Percentiles rank a stretch among this genome's conserved stretches.
These are phyloP conservation scores for Mesochorus sp. DNA, from an alignment of 2,888 invertebrate species.

Conservation along the genomic window DNA sequence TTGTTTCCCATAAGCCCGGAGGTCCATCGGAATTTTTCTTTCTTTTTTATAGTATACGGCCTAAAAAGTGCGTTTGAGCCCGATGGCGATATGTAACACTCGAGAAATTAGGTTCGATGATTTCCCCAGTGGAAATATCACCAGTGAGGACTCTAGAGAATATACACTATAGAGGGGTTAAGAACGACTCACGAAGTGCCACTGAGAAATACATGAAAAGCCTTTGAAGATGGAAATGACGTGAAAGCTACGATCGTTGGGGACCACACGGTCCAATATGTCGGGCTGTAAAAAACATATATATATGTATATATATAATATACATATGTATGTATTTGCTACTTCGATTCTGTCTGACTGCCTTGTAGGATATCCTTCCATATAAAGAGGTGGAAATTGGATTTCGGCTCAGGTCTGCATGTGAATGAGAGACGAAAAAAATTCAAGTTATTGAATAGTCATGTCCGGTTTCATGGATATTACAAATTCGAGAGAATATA, in stretches of 20 bases:
- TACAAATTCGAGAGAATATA: no score
- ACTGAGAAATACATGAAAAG: slow-evolving; percentile 57
- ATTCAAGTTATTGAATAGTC: slow-evolving; percentile 3
- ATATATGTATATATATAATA: not conserved
- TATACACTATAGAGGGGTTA: not conserved
- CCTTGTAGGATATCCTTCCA: slow-evolving; percentile 25
- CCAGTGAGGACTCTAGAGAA: not conserved
- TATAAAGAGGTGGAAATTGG: slow-evolving; percentile 34
- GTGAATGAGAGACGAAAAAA: slow-evolving; percentile 7
- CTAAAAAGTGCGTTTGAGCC: not conserved
- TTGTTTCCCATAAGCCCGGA: no score
- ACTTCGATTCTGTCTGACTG: slow-evolving; percentile 14
- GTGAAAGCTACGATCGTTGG: slow-evolving; percentile 35
- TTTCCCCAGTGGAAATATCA: slow-evolving; percentile 46
- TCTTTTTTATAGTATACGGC: no score
- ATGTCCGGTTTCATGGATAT: not conserved
- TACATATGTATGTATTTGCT: not conserved
- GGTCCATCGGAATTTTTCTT: no score
- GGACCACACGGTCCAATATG: slow-evolving; percentile 35
- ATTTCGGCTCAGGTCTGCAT: slow-evolving; percentile 1
- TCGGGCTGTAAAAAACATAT: not conserved
- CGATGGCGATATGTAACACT: slow-evolving; percentile 26
- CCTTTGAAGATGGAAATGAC: slow-evolving; percentile 49
- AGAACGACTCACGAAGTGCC: slow-evolving; percentile 46
- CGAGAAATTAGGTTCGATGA: slow-evolving; percentile 56